These are phyloP conservation scores for Cheilosia impressa DNA, from an alignment of 2,888 invertebrate genomes.

Conservation along the genomic window DNA sequence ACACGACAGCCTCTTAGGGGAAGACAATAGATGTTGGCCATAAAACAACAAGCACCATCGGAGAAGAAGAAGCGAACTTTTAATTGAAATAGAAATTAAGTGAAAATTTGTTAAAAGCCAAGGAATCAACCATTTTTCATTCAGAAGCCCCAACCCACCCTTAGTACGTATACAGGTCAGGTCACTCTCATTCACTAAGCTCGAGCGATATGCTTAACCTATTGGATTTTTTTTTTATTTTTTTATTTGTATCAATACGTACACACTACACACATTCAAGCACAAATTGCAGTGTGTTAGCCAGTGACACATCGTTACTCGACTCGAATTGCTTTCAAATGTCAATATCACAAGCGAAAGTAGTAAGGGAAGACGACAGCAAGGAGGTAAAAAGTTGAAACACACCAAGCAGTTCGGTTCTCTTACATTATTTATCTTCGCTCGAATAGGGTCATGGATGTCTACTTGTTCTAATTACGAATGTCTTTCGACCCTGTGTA, in stretches of 20 bases:
- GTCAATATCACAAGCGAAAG: slow-evolving; percentile 52
- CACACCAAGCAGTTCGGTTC: slow-evolving; percentile 19
- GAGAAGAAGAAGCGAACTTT: slow-evolving; percentile 20
- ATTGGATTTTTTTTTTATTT: no score
- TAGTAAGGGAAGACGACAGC: neutral
- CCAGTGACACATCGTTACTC: neutral
- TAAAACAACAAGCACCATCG: neutral
- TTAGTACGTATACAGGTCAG: neutral
- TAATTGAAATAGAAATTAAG: slow-evolving; percentile 33
- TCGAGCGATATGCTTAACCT: neutral
- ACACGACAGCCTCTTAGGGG: neutral
- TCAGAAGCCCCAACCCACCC: neutral
- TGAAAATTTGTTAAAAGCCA: slow-evolving; percentile 17
- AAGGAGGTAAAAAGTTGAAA: neutral
- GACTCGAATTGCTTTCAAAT: slow-evolving; percentile 63
- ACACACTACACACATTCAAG: neutral
- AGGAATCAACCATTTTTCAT: neutral
- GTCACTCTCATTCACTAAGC: slow-evolving; percentile 9
- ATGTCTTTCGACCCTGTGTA: slow-evolving; percentile 60
- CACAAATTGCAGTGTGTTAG: neutral
- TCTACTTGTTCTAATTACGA: slow-evolving; percentile 70
- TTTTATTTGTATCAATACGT: neutral
- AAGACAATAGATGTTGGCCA: neutral
- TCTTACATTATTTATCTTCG: slow-evolving; percentile 60
- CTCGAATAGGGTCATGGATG: slow-evolving; percentile 73